phyloP scores from a whole-genome alignment of 2,888 invertebrate genomes.

The Tetragnatha montana region DNA sequence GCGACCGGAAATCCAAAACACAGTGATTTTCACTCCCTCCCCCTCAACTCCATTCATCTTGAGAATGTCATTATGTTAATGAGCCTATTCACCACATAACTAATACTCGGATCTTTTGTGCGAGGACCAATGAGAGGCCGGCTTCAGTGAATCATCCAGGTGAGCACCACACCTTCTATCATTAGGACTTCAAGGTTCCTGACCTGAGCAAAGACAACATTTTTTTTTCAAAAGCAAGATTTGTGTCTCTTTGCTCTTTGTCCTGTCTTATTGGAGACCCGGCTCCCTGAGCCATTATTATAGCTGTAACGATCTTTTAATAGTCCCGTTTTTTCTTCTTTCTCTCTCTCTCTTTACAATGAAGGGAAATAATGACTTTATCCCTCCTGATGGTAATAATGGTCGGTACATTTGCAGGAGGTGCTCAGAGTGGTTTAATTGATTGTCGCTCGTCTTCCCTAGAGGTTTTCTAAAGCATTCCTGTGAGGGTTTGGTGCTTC shows the following conservation, averaged over 20 bases:
- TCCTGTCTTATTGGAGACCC: constrained; percentile 35
- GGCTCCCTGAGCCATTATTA: constrained; percentile 38
- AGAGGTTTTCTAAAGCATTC: background rate
- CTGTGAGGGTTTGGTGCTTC: background rate
- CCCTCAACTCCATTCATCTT: constrained; percentile 63
- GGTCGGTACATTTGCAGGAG: constrained; percentile 21
- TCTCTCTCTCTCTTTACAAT: background rate
- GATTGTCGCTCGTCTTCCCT: constrained; percentile 7
- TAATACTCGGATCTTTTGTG: constrained; percentile 59
- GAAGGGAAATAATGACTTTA: constrained; percentile 31
- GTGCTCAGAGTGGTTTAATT: constrained; percentile 27
- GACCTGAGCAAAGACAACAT: constrained; percentile 62
- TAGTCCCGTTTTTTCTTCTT: constrained; percentile 39
- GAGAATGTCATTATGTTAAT: constrained; percentile 70
- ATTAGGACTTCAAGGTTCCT: constrained; percentile 70
- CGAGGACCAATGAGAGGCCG: constrained; percentile 53
- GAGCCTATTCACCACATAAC: constrained; percentile 69
- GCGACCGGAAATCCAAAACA: constrained; percentile 67
- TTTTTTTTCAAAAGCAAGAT: constrained; percentile 49
- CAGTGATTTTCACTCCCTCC: constrained; percentile 51
- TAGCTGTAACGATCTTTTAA: constrained; percentile 61
- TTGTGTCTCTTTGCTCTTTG: constrained; percentile 53
- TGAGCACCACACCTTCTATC: constrained; percentile 69
- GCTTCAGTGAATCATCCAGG: constrained; percentile 62
- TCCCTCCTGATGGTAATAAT: constrained; percentile 25